Evolutionary conservation across 2,113 vertebrate species (phyloP), one percentile per base, ranked within the genome.

Genomic region (Serilophus lunatus): DNA sequence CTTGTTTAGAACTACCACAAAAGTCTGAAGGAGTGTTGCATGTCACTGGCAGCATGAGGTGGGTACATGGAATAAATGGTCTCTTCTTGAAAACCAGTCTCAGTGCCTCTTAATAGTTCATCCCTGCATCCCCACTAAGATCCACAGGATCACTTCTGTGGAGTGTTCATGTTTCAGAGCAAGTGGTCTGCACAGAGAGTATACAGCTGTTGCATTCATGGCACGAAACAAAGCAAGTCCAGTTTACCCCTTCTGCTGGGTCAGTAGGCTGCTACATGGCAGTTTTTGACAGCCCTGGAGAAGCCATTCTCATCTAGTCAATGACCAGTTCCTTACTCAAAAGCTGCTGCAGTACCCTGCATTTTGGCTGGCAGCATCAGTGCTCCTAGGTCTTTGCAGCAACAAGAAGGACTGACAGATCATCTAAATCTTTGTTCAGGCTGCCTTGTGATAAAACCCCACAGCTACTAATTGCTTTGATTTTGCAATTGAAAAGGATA

Each of bases 171-270:
- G 42, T 76, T 87, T 66, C 51, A 47, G 29, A 84, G 36, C 14
- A 50, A 92, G 23, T 60, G 5, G 4, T 24, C 40, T 74, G n/a
- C 50, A 64, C 19, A 51, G 36, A 70, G 3, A 59, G 1, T 2
- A 4, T 1, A 0, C 10, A 44, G n/a, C 22, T 72, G 29, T 12
- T 6, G 4, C 28, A 40, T 25, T 18, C 38, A 45, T 20, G 0
- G 0, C 19, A 18, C 0, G 2, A 65, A 86, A 51, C 9, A 35
- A 69, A 18, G 6, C 31, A 57, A 88, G n/a, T 7, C 31, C 40
- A 61, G 29, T 9, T 74, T 9, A 47, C 3, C 14, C 19, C 19
- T 63, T 14, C 25, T 54, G 44, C 69, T 60, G 22, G 14, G 23
- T 38, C 59, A 72, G 12, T 3, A 9, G 47, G 44, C 49, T 51